A percentile compares a stretch with the other conserved stretches of the same genome.
Conservation (phyloP, 2,113 vertebrate genomes). For the Syngnathus scovelli region DNA sequence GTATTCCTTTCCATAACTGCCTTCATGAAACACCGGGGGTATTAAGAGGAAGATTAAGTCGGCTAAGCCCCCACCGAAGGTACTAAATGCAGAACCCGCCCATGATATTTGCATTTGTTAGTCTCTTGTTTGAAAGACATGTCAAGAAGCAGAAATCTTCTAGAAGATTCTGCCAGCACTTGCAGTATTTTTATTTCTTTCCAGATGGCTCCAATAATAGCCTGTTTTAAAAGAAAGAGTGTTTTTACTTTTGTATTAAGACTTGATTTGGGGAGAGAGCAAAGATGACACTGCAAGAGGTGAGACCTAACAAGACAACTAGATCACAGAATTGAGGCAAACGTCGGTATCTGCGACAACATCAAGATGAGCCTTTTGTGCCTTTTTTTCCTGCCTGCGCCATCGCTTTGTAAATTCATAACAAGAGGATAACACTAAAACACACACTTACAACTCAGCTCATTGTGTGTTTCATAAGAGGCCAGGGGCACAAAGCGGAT, state of each 20-base stretch:
- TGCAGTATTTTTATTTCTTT: background rate
- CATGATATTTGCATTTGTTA: too few relatives aligned
- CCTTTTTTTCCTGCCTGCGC: background rate
- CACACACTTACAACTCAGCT: background rate
- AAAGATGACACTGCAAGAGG: background rate
- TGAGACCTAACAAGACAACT: background rate
- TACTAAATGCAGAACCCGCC: too few relatives aligned
- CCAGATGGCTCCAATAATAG: background rate
- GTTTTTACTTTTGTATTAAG: background rate
- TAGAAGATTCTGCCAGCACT: background rate
- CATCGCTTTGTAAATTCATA: background rate
- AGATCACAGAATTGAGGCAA: background rate
- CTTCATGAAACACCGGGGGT: too few relatives aligned
- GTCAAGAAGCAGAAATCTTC: background rate
- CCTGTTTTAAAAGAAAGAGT: background rate
- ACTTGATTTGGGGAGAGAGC: background rate
- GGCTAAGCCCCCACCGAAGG: too few relatives aligned
- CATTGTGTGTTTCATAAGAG: background rate
- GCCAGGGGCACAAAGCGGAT: too few relatives aligned
- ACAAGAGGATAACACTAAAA: background rate
- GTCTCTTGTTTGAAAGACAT: too few relatives aligned
- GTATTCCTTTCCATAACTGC: too few relatives aligned
- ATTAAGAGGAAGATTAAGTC: too few relatives aligned
- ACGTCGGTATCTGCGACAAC: background rate
- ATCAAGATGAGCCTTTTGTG: background rate